Conservation (phyloP, 2,888 invertebrate genomes). For the Cantharis lateralis region DNA sequence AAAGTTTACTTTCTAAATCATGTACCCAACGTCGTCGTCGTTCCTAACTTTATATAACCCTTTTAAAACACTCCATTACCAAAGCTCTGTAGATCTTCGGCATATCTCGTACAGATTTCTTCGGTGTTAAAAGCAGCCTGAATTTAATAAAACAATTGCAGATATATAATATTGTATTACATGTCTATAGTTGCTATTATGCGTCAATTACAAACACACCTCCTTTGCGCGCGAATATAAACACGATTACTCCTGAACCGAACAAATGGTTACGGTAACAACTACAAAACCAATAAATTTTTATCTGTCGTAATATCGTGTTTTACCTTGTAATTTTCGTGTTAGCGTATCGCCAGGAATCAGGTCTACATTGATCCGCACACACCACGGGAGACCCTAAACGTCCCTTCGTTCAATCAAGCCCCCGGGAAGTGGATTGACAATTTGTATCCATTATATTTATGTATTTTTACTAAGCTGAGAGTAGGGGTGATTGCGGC, state of each 20-base stretch:
- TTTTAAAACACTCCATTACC: neutral
- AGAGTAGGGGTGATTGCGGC: constrained; percentile 43
- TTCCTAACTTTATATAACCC: no score
- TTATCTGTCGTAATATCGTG: constrained; percentile 33
- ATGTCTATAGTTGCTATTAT: neutral
- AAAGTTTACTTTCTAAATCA: neutral
- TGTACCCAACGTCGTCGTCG: no score
- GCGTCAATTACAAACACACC: neutral
- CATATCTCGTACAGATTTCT: neutral
- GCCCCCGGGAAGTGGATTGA: constrained; percentile 52
- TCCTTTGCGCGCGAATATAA: neutral
- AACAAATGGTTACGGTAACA: constrained; percentile 5
- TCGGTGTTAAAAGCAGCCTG: neutral
- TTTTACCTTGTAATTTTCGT: constrained; percentile 43
- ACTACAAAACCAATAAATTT: constrained; percentile 32
- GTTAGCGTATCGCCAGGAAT: constrained; percentile 42
- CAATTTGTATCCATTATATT: constrained; percentile 55
- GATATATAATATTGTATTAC: no score
- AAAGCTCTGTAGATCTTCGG: no score
- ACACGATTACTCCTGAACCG: neutral
- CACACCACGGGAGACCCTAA: constrained; percentile 32
- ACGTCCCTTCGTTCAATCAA: constrained; percentile 48
- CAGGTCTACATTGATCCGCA: constrained; percentile 40
- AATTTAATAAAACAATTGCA: no score
- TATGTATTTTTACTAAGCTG: constrained; percentile 54